phyloP scores from a whole-genome alignment of 2,797 vertebrate species.

The Clamator glandarius region DNA sequence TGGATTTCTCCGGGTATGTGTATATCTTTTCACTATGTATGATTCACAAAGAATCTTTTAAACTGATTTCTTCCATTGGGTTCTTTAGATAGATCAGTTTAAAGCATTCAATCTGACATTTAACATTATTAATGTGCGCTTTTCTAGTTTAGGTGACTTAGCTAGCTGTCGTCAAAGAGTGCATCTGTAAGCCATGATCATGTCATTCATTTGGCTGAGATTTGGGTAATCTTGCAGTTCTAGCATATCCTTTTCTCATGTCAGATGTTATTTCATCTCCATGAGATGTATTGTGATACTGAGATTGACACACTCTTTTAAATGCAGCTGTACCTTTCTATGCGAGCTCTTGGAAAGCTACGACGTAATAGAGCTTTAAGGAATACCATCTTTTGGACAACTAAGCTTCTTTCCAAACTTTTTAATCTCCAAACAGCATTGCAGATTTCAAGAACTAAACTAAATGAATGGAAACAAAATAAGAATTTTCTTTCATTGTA shows the following conservation, averaged over 20 bases:
- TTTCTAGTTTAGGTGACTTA: neutral
- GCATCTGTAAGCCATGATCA: accelerated
- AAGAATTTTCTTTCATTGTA: neutral
- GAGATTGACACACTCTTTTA: neutral
- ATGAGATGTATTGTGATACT: neutral
- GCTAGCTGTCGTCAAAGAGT: neutral
- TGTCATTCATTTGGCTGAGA: neutral
- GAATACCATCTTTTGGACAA: neutral
- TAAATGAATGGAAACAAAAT: neutral
- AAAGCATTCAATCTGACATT: neutral
- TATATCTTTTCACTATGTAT: neutral
- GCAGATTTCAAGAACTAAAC: neutral
- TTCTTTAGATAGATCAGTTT: neutral
- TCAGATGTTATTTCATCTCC: neutral
- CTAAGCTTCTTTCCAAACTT: neutral
- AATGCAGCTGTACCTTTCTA: neutral
- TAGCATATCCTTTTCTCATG: neutral
- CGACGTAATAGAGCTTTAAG: neutral
- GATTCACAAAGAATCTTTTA: neutral
- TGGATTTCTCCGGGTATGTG: constrained; percentile 90
- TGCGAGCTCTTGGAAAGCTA: neutral
- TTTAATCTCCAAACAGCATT: neutral
- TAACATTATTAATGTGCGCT: neutral
- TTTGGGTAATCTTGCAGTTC: neutral
- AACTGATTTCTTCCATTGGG: neutral